These are phyloP conservation scores for Troides helena DNA, from an alignment of 2,888 invertebrate genomes.

Conservation along the genomic window DNA sequence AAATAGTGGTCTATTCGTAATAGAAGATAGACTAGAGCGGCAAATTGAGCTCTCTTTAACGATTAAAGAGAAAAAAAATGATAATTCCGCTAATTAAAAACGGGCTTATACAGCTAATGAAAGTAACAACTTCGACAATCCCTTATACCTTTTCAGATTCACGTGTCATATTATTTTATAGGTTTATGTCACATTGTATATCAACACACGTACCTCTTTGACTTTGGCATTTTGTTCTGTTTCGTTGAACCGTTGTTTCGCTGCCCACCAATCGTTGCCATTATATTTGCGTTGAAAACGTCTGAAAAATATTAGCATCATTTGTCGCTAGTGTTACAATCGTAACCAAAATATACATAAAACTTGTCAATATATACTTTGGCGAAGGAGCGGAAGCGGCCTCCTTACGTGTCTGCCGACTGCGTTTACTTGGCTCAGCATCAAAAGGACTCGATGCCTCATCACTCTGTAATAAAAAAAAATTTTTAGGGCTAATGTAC, in stretches of 20 bases:
- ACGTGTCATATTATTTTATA: neutral
- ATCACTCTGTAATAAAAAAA: constrained; percentile 41
- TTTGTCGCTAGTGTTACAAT: neutral
- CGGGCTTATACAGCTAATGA: too few relatives aligned
- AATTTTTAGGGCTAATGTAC: neutral
- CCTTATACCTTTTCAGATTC: neutral
- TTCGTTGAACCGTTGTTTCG: constrained; percentile 60
- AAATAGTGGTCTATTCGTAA: too few relatives aligned
- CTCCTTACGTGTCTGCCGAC: constrained; percentile 50
- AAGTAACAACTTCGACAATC: too few relatives aligned
- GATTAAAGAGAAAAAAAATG: too few relatives aligned
- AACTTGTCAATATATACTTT: constrained; percentile 36
- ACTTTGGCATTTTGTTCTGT: constrained; percentile 56
- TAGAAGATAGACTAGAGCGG: too few relatives aligned
- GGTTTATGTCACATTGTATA: neutral
- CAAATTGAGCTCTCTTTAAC: too few relatives aligned
- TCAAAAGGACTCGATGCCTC: constrained; percentile 47
- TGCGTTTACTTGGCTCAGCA: constrained; percentile 61
- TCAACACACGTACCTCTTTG: constrained; percentile 47
- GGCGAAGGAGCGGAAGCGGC: constrained; percentile 43
- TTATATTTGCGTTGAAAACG: constrained; percentile 57
- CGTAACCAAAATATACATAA: neutral
- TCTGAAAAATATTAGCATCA: constrained; percentile 37
- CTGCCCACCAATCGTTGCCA: constrained; percentile 68
- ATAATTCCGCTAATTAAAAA: too few relatives aligned